Evolutionary conservation across 2,113 vertebrate genomes (phyloP).

Genomic region (Polypterus bichir): DNA sequence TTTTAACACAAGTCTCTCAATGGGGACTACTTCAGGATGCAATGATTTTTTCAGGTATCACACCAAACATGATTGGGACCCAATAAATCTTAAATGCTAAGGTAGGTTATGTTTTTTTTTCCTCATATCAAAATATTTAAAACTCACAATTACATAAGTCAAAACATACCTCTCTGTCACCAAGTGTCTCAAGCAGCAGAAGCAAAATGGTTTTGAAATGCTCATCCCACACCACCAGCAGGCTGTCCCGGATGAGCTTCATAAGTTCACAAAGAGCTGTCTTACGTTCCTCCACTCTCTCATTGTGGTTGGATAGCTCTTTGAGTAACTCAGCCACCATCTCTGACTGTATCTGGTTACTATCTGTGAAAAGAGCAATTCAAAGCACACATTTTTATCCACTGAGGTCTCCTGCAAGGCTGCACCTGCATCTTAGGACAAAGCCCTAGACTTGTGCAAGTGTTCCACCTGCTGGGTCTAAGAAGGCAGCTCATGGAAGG

Average conservation of each 20-base stretch:
- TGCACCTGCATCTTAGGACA: neutral
- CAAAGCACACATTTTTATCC: neutral
- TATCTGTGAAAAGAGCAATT: slow-evolving; percentile 46
- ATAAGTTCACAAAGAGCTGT: slow-evolving; percentile 76
- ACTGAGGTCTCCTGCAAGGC: neutral
- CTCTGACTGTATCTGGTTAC: slow-evolving; percentile 78
- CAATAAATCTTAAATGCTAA: slow-evolving; percentile 16
- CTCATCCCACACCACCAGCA: slow-evolving; percentile 85
- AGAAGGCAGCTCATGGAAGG: too few species aligned
- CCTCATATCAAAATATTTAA: neutral
- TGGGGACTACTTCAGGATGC: too few species aligned
- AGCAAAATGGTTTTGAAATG: slow-evolving; percentile 94
- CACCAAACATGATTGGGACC: too few species aligned
- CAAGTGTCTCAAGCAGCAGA: slow-evolving; percentile 83
- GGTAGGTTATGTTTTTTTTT: too few species aligned
- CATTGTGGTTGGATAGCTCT: slow-evolving; percentile 87
- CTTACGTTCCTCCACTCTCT: slow-evolving; percentile 84
- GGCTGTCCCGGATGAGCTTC: slow-evolving; percentile 79
- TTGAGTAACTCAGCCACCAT: slow-evolving; percentile 82
- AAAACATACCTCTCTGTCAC: slow-evolving; percentile 74
- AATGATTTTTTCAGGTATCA: too few species aligned
- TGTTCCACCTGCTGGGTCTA: too few species aligned
- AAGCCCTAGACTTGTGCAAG: too few species aligned
- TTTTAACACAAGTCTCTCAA: too few species aligned
- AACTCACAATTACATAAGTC: slow-evolving; percentile 6